Conservation (phyloP, 2,888 invertebrate species). For the Eupithecia vulgata region DNA sequence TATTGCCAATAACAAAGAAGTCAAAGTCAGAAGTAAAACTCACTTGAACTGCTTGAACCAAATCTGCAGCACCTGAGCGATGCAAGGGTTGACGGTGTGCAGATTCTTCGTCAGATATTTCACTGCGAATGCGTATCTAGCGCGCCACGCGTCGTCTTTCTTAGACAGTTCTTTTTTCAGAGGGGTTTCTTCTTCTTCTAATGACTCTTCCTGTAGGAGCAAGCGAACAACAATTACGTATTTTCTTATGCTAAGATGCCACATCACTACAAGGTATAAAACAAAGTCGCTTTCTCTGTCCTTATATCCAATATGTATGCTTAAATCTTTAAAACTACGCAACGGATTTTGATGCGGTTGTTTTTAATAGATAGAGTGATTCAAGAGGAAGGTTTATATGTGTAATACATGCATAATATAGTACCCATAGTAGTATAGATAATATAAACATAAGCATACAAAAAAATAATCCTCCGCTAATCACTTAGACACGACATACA, state of each 20-base stretch:
- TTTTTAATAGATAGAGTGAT: too few species aligned
- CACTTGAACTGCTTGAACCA: constrained; percentile 92
- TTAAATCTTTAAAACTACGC: too few species aligned
- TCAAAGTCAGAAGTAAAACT: constrained; percentile 39
- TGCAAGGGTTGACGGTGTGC: constrained; percentile 91
- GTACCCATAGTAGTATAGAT: too few species aligned
- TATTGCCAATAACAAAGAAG: too few species aligned
- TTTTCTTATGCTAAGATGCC: neutral
- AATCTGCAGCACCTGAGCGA: constrained; percentile 90
- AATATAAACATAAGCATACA: too few species aligned
- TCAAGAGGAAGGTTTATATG: too few species aligned
- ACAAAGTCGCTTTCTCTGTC: too few species aligned
- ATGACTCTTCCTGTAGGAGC: constrained; percentile 71
- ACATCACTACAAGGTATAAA: too few species aligned
- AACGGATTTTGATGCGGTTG: too few species aligned
- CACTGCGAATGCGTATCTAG: constrained; percentile 71
- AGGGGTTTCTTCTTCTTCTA: constrained; percentile 79
- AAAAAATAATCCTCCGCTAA: constrained; percentile 7
- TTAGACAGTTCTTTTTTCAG: constrained; percentile 84
- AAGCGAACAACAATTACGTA: neutral
- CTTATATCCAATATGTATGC: too few species aligned
- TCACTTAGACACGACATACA: constrained; percentile 18
- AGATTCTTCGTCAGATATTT: constrained; percentile 82
- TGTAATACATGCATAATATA: too few species aligned
- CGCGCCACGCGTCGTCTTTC: constrained; percentile 88